Base-by-base conservation (phyloP, 2,113 vertebrate genomes). In the Himantopus leucocephalus region DNA sequence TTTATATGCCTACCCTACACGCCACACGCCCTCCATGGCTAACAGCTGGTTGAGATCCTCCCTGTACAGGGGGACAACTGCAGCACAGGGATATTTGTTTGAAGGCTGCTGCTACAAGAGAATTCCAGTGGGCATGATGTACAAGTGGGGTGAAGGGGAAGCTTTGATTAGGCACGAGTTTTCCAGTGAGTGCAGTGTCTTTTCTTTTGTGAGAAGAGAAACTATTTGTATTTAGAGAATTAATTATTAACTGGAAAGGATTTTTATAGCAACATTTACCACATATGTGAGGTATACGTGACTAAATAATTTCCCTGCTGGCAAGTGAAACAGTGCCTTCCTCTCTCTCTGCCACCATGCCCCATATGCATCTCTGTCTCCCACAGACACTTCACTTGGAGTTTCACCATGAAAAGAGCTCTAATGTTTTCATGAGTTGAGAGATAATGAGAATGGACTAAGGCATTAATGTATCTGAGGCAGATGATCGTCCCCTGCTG, bases 391-490 rank as follows among this genome's bases (percentile, higher is more conserved):
- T 71, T 43, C 13, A 23, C 47, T 59, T 48, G 58, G 62, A 84
- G 50, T 82, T 90, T 92, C 48, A 78, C 72, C 27, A 29, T 73
- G 68, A 93, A 48, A 12, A 12, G 4, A 87, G 48, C 39, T 79
- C 39, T 72, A 52, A 80, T 23, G 34, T 45, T 63, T 89, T 93
- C n/a, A n/a, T 68, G 66, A 70, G n/a, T 17, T n/a, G 20, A 96
- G 62, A 92, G 70, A 78, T 91, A 94, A 94, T 93, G 91, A 93
- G 76, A 96, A 84, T 62, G 58, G 86, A 90, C 30, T 79, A 72
- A 93, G 90, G 47, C 73, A 89, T 94, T 92, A 79, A 92, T 92
- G 16, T 91, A 43, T 85, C 43, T 30, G 77, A 70, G 88, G 45
- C 53, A 70, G 68, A 94, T 95, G 39, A 91, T 93, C 47, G 50